Conservation (phyloP, 2,888 invertebrate species). For the Callyntrura guangdongensis region DNA sequence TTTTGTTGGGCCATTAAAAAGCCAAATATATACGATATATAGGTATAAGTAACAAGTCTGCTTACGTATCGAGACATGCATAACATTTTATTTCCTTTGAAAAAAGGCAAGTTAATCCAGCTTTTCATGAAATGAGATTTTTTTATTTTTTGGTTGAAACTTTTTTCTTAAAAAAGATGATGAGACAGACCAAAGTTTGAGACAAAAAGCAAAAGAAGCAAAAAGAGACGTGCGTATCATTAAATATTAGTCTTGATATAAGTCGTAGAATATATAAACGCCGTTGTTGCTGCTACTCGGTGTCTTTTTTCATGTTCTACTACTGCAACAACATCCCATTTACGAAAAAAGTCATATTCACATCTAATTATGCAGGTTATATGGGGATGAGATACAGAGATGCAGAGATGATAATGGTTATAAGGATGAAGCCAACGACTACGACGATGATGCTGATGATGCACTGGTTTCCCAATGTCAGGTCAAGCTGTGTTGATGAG, state of each 20-base stretch:
- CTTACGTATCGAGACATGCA: not conserved
- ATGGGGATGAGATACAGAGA: not conserved
- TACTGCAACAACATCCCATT: conserved; percentile 7
- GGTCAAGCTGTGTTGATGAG: conserved; percentile 41
- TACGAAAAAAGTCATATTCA: conserved; percentile 37
- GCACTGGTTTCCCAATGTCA: conserved; percentile 71
- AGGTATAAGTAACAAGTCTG: conserved; percentile 39
- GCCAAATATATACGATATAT: conserved; percentile 49
- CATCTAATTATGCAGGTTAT: conserved; percentile 20
- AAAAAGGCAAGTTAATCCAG: conserved; percentile 82
- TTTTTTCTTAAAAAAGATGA: conserved; percentile 65
- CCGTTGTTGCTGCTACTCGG: not conserved
- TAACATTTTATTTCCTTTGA: conserved; percentile 60
- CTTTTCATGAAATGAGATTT: conserved; percentile 81
- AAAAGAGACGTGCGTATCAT: conserved; percentile 66
- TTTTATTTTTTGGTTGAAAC: conserved; percentile 38
- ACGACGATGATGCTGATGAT: conserved; percentile 11
- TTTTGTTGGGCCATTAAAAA: conserved; percentile 55
- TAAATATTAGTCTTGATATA: conserved; percentile 48
- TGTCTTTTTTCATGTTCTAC: conserved; percentile 27
- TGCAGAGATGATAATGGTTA: not conserved
- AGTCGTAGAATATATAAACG: not conserved
- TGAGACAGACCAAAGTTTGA: conserved; percentile 30
- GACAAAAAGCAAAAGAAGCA: conserved; percentile 15
- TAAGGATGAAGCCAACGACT: not conserved